Conservation (phyloP, 2,113 vertebrate genomes). For the Hylia prasina region DNA sequence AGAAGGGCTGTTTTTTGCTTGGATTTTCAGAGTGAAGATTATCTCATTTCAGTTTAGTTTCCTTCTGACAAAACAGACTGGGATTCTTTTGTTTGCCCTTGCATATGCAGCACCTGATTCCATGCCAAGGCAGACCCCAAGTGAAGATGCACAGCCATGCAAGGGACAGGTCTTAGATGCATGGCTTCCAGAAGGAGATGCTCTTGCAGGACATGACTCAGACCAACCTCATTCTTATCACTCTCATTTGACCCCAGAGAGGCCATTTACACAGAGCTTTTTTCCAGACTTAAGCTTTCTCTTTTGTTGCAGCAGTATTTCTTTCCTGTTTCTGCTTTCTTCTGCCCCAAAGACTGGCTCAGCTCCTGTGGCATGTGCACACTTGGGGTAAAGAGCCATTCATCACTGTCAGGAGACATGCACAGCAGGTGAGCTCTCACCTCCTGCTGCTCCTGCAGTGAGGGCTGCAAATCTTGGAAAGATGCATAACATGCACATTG, state of each 20-base stretch:
- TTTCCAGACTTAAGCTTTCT: not conserved
- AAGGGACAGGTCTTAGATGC: not conserved
- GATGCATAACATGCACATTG: slow-evolving; percentile 68
- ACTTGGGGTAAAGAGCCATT: slow-evolving; percentile 29
- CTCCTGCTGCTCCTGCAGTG: slow-evolving; percentile 61
- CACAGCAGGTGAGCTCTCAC: slow-evolving; percentile 54
- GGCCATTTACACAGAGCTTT: not conserved
- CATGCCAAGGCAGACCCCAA: not conserved
- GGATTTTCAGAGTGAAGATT: not conserved
- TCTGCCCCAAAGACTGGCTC: slow-evolving; percentile 9
- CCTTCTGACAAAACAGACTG: not conserved
- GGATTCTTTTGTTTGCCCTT: not conserved
- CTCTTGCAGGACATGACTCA: not conserved
- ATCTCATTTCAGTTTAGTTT: not conserved
- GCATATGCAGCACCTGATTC: not conserved
- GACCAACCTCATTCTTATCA: not conserved
- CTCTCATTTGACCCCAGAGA: not conserved
- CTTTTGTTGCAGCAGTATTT: not conserved
- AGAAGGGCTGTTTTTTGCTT: not conserved
- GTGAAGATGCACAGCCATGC: not conserved
- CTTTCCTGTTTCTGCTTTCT: not conserved
- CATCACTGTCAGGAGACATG: slow-evolving; percentile 68
- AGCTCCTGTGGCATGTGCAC: slow-evolving; percentile 18
- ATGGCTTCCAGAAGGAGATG: not conserved
- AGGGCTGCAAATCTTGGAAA: slow-evolving; percentile 65